phyloP scores from a whole-genome alignment of 2,113 vertebrate genomes.

The Rhinichthys klamathensis region DNA sequence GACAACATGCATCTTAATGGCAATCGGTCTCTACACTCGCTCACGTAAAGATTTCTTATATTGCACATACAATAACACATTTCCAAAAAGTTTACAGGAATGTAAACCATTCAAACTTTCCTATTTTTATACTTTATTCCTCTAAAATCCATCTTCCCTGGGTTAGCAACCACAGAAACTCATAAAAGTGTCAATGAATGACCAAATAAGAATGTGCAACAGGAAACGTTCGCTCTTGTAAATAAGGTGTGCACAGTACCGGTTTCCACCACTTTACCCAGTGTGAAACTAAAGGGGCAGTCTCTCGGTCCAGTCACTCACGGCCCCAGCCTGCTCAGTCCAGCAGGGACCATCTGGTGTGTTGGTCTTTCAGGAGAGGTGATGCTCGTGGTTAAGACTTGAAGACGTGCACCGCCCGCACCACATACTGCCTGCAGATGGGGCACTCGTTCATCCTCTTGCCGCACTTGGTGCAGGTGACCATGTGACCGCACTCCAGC shows the following conservation, averaged over 20 bases:
- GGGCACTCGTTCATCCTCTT: constrained; percentile 98
- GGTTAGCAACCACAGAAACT: constrained; percentile 16
- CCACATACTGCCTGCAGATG: constrained; percentile 97
- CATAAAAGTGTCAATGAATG: constrained; percentile 4
- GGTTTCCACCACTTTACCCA: not conserved
- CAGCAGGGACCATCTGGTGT: not conserved
- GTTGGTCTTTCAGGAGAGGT: not conserved
- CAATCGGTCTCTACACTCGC: constrained; percentile 49
- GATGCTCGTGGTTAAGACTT: constrained; percentile 79
- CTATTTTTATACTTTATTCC: constrained; percentile 1
- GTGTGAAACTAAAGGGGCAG: not conserved
- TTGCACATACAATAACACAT: constrained; percentile 67
- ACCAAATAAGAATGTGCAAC: constrained; percentile 2
- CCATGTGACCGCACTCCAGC: constrained; percentile 98
- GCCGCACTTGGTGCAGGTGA: constrained; percentile 97
- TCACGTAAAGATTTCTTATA: constrained; percentile 61
- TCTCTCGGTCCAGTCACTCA: not conserved
- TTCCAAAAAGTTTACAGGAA: constrained; percentile 27
- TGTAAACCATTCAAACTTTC: constrained; percentile 70
- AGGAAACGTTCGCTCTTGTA: not conserved
- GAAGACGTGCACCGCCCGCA: constrained; percentile 96
- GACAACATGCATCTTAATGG: constrained; percentile 31
- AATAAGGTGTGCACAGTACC: constrained; percentile 6
- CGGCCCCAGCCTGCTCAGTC: constrained; percentile 6
- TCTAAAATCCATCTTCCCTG: not conserved